Percentiles rank a stretch among this genome's conserved stretches.
Evolutionary conservation across 2,888 invertebrate genomes (phyloP).

Genomic region (Xestia xanthographa): DNA sequence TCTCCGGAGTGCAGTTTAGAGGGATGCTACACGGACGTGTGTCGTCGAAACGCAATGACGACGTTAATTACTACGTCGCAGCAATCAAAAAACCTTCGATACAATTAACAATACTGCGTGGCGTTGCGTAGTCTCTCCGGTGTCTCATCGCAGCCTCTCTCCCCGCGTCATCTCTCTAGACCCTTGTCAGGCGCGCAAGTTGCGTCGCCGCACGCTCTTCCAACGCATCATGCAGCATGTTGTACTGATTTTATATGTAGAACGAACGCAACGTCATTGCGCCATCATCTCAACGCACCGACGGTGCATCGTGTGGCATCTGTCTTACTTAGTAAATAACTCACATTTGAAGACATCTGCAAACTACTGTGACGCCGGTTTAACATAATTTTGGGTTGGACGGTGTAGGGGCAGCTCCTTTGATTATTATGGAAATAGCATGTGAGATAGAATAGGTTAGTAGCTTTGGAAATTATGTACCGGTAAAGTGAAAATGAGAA

Average conservation of each 20-base stretch:
- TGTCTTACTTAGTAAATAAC: conserved; percentile 53
- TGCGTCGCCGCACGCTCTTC: neutral
- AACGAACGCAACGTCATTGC: neutral
- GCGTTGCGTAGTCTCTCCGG: neutral
- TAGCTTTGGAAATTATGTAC: conserved; percentile 13
- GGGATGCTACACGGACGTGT: neutral
- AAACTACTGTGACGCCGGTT: conserved; percentile 51
- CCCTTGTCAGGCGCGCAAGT: neutral
- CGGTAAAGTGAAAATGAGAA: neutral
- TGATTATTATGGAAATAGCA: conserved; percentile 54
- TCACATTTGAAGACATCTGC: conserved; percentile 56
- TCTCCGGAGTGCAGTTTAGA: conserved; percentile 27
- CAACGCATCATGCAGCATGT: neutral
- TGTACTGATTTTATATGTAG: neutral
- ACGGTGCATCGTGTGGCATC: neutral
- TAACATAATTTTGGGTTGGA: conserved; percentile 43
- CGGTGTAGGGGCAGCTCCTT: conserved; percentile 29
- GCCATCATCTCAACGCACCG: neutral
- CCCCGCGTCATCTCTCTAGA: neutral
- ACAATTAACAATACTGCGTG: neutral
- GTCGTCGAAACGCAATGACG: neutral
- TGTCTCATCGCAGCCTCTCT: neutral
- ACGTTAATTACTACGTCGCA: neutral
- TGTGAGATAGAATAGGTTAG: conserved; percentile 13
- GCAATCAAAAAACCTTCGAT: neutral